Percentiles rank a stretch among this genome's conserved stretches.
phyloP scores from a whole-genome alignment of 1,140 invertebrate species.

The Copidosoma floridanum region DNA sequence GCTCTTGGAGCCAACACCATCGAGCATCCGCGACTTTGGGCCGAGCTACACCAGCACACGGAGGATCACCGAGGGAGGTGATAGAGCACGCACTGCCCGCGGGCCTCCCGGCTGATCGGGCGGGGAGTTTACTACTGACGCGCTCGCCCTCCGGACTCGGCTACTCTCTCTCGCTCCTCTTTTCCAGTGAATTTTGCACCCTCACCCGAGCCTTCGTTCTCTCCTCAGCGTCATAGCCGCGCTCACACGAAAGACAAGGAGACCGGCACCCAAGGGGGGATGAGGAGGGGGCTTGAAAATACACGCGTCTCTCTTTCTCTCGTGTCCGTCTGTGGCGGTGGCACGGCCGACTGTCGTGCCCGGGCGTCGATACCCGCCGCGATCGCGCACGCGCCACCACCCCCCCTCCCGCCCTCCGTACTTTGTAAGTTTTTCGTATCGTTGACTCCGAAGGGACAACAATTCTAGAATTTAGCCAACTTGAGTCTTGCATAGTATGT shows the following conservation, averaged over 20 bases:
- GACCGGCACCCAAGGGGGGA: background rate
- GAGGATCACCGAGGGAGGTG: background rate
- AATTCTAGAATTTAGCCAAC: no score
- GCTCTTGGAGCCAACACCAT: no score
- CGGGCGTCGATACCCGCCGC: constrained; percentile 24
- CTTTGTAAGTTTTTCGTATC: no score
- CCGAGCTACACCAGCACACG: background rate
- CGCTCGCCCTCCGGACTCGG: constrained; percentile 27
- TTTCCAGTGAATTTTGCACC: constrained; percentile 7
- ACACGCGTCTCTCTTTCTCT: constrained; percentile 6
- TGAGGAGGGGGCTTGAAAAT: background rate
- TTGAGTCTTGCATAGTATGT: no score
- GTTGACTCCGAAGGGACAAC: no score
- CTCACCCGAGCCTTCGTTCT: no score
- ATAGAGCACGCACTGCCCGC: constrained; percentile 20
- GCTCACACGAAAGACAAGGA: no score
- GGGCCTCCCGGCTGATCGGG: constrained; percentile 39
- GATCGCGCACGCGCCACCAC: constrained; percentile 7
- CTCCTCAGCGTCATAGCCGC: no score
- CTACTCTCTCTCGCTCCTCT: constrained; percentile 18
- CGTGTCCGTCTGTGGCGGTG: constrained; percentile 49
- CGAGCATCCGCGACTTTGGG: background rate
- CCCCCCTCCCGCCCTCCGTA: no score
- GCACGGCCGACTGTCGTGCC: constrained; percentile 33
- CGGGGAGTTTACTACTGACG: constrained; percentile 51